Conservation (phyloP, 2,113 vertebrate species). For the Phrynosoma blainvillii region DNA sequence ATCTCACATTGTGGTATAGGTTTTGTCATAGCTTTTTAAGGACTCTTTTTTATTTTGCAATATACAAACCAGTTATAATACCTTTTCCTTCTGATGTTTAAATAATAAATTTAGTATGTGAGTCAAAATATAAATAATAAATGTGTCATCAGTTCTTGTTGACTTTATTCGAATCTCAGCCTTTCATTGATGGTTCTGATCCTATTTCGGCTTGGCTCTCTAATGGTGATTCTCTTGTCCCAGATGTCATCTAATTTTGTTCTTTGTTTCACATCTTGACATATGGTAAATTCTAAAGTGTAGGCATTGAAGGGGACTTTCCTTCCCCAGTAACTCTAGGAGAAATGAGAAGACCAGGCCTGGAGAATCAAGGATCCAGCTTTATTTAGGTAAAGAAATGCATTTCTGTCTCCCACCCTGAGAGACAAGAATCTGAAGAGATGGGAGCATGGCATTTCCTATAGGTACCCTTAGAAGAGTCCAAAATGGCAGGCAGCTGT, state of each 20-base stretch:
- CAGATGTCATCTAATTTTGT: neutral
- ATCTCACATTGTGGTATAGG: neutral
- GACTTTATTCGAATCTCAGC: neutral
- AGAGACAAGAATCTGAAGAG: too few relatives aligned
- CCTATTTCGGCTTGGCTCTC: neutral
- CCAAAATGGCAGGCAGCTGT: too few relatives aligned
- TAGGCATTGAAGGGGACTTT: too few relatives aligned
- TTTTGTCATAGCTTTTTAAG: conserved; percentile 10
- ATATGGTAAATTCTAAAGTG: too few relatives aligned
- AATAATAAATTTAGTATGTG: neutral
- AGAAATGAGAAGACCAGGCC: too few relatives aligned
- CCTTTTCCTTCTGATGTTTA: neutral
- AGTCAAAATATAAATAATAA: neutral
- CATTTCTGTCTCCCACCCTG: too few relatives aligned
- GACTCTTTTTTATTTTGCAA: neutral
- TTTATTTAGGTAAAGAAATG: too few relatives aligned
- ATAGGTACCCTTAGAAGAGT: too few relatives aligned
- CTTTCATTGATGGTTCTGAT: neutral
- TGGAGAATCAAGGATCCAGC: too few relatives aligned
- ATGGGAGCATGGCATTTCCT: too few relatives aligned
- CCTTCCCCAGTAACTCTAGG: too few relatives aligned
- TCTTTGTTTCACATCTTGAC: neutral
- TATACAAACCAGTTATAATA: neutral
- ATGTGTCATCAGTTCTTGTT: neutral
- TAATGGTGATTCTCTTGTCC: neutral